Evolutionary conservation across 2,797 vertebrate species (phyloP).

Genomic region (Spinibarbus caldwelli): DNA sequence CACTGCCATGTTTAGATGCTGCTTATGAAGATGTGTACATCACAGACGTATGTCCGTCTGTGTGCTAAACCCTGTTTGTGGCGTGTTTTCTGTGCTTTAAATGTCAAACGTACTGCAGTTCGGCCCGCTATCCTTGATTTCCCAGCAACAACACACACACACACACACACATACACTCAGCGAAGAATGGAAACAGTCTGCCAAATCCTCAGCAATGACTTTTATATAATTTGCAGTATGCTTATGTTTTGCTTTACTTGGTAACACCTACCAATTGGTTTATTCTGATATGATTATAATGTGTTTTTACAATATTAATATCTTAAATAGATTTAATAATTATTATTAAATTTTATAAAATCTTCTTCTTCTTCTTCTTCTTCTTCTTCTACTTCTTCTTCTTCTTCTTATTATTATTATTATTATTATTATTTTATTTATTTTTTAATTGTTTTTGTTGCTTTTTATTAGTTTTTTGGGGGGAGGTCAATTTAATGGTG

Average conservation of each 20-base stretch:
- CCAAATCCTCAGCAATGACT: not conserved
- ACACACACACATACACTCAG: not conserved
- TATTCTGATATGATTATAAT: not conserved
- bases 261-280: not conserved
- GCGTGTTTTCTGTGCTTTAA: not conserved
- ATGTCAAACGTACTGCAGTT: not conserved
- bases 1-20: constrained; percentile 20
- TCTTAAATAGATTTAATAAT: too few species aligned
- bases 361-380: too few species aligned
- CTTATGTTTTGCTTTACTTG: not conserved
- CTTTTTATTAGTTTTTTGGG: not conserved
- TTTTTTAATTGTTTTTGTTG: too few species aligned
- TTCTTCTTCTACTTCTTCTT: too few species aligned
- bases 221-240: not conserved
- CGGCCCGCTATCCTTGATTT: not conserved
- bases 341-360: too few species aligned
- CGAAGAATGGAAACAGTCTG: not conserved
- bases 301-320: not conserved
- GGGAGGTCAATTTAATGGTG: not conserved
- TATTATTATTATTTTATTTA: too few species aligned
- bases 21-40: constrained; percentile 17
- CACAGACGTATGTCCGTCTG: constrained; percentile 5
- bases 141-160: not conserved
- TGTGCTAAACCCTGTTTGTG: constrained; percentile 16
- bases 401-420: too few species aligned